These are phyloP conservation scores for Aphaenogaster ashmeadi DNA, from an alignment of 1,140 invertebrate genomes.

Conservation along the genomic window DNA sequence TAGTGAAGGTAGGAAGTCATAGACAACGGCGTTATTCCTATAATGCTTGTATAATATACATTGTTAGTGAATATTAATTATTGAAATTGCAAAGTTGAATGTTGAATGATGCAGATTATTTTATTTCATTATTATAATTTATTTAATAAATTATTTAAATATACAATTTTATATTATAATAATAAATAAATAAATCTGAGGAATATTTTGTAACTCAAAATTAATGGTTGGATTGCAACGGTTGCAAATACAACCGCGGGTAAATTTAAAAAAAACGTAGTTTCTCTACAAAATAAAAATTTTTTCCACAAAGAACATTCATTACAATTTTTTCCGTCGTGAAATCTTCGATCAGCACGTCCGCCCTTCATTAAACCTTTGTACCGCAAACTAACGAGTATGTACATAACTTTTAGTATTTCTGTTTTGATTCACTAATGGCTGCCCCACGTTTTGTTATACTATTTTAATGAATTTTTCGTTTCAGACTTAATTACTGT, in stretches of 20 bases:
- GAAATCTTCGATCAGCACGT: conserved; percentile 51
- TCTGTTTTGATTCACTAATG: not conserved
- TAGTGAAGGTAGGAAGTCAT: not conserved
- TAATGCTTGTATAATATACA: not conserved
- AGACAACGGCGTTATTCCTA: conserved; percentile 6
- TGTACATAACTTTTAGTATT: conserved; percentile 57
- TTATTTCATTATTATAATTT: not conserved
- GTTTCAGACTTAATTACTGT: not conserved
- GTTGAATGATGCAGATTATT: not conserved
- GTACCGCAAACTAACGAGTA: conserved; percentile 7
- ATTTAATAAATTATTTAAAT: conserved; percentile 14
- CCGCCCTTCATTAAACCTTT: conserved; percentile 58
- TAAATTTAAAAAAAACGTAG: not conserved
- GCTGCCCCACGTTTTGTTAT: not conserved
- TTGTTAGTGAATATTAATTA: conserved; percentile 34
- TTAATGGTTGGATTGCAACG: not conserved
- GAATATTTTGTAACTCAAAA: conserved; percentile 2
- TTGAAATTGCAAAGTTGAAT: conserved; percentile 18
- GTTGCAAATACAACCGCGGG: not conserved
- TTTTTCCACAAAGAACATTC: conserved; percentile 36
- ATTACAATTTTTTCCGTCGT: conserved; percentile 45
- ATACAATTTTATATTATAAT: not conserved
- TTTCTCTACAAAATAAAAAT: conserved; percentile 10
- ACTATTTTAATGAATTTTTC: conserved; percentile 9
- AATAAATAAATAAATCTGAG: conserved; percentile 1